Conservation (phyloP, 2,113 vertebrate species). For the Oncorhynchus kisutch region DNA sequence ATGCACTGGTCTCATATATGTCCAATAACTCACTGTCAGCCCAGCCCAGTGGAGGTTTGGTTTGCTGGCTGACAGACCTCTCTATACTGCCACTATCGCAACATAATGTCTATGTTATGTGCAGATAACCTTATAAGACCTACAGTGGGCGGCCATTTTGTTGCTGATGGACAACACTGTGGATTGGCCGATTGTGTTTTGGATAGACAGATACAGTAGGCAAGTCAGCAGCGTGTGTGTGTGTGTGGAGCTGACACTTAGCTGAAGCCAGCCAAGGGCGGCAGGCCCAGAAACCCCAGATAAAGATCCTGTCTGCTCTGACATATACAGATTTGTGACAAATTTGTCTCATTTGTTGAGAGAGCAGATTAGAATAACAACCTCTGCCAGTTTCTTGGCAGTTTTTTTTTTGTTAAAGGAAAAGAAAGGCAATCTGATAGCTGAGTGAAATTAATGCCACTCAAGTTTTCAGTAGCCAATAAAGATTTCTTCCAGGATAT, state of each 20-base stretch:
- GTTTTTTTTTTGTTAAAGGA: background rate
- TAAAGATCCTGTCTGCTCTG: background rate
- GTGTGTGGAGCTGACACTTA: conserved; percentile 1
- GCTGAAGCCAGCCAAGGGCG: background rate
- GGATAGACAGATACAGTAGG: background rate
- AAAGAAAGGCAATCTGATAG: background rate
- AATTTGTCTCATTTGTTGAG: background rate
- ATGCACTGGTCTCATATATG: background rate
- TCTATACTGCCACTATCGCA: background rate
- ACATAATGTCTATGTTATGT: too few species aligned
- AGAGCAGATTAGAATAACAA: background rate
- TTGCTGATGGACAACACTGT: background rate
- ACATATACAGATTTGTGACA: background rate
- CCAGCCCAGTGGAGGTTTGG: background rate
- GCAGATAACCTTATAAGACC: too few species aligned
- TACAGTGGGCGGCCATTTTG: too few species aligned
- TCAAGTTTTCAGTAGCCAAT: too few species aligned
- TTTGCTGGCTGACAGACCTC: background rate
- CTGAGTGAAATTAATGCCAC: background rate
- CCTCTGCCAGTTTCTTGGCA: background rate
- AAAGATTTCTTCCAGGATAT: background rate
- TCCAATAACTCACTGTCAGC: conserved; percentile 1
- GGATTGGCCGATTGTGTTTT: background rate
- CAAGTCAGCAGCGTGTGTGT: background rate
- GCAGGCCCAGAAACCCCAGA: background rate